These are phyloP conservation scores for Aphaenogaster floridana DNA, from an alignment of 1,140 invertebrate species.

Conservation along the genomic window DNA sequence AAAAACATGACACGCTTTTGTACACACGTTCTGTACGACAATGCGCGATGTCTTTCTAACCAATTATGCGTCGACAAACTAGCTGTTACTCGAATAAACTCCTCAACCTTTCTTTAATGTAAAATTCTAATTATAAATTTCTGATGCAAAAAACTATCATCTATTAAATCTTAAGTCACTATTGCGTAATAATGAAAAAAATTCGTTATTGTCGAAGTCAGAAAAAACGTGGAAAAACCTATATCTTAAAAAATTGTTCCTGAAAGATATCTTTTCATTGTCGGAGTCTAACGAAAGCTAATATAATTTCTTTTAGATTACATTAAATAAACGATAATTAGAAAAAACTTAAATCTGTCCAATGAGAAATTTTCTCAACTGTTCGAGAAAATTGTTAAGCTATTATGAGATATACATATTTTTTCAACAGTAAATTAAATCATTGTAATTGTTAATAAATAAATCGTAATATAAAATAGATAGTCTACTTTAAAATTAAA, in stretches of 20 bases:
- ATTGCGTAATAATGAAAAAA: background rate
- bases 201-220: background rate
- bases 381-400: background rate
- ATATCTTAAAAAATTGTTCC: background rate
- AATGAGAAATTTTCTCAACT: background rate
- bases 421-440: background rate
- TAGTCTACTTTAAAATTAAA: background rate
- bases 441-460: background rate
- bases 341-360: background rate
- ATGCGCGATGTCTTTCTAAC: background rate
- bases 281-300: background rate
- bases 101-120: background rate
- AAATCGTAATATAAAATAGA: too few relatives aligned
- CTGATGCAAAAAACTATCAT: background rate
- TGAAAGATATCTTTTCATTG: background rate
- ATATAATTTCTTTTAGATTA: background rate
- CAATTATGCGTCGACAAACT: background rate
- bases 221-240: background rate
- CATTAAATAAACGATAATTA: background rate
- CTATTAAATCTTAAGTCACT: background rate
- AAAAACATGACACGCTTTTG: constrained; percentile 30
- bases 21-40: background rate
- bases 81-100: background rate
- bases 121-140: background rate
- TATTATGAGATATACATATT: background rate